Conservation (phyloP, 2,888 invertebrate species). For the Blastobasis lacticolella region DNA sequence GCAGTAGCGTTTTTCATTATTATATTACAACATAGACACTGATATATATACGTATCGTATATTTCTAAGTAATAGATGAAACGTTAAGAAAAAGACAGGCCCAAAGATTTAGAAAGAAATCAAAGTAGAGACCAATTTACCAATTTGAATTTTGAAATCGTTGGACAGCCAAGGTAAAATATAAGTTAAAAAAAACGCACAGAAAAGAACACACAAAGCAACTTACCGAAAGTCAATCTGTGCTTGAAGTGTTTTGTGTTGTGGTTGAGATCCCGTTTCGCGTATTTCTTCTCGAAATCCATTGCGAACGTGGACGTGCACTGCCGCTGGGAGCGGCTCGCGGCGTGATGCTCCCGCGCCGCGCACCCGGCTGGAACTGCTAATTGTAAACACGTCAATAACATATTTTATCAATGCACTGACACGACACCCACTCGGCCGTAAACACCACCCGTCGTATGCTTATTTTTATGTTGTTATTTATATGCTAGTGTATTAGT, state of each 20-base stretch:
- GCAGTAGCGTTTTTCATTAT: too few relatives aligned
- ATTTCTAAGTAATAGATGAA: too few relatives aligned
- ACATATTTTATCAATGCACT: constrained; percentile 3
- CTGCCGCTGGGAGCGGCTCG: not conserved
- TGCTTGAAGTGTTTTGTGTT: constrained; percentile 66
- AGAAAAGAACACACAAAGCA: not conserved
- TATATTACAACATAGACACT: too few relatives aligned
- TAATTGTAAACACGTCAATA: not conserved
- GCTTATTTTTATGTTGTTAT: too few relatives aligned
- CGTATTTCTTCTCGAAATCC: constrained; percentile 60
- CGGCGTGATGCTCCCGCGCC: not conserved
- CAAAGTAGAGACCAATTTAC: too few relatives aligned
- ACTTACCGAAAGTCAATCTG: constrained; percentile 66
- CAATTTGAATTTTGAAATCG: too few relatives aligned
- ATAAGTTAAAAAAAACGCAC: too few relatives aligned
- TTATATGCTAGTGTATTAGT: too few relatives aligned
- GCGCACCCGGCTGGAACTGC: not conserved
- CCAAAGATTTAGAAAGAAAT: too few relatives aligned
- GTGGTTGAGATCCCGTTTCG: constrained; percentile 67
- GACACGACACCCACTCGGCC: constrained; percentile 9
- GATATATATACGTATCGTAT: too few relatives aligned
- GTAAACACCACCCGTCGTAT: constrained; percentile 34
- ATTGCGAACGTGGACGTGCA: constrained; percentile 28
- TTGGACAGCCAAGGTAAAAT: too few relatives aligned
- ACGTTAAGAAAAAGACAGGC: too few relatives aligned